Evolutionary conservation across 2,113 vertebrate species (phyloP).

Genomic region (Crotalus tigris): DNA sequence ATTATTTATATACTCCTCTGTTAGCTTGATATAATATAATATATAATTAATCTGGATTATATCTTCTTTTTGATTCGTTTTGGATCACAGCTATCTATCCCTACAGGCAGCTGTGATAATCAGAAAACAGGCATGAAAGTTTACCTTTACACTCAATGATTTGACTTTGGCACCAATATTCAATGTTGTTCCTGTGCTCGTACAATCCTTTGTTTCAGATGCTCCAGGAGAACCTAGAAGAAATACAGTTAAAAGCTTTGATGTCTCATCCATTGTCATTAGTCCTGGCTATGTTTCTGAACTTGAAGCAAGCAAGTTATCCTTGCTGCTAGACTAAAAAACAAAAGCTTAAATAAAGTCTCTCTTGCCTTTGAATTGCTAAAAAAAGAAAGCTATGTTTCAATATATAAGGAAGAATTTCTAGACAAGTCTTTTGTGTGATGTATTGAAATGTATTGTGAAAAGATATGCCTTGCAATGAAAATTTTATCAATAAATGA

Average conservation of each 20-base stretch:
- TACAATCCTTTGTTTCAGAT: background rate
- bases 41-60: background rate
- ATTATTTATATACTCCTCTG: background rate
- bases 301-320: background rate
- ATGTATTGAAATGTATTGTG: background rate
- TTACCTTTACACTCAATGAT: background rate
- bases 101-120: background rate
- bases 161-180: background rate
- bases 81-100: background rate
- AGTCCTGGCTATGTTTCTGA: background rate
- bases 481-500: background rate
- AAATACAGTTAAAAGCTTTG: background rate
- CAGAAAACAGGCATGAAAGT: background rate
- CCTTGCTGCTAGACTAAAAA: background rate
- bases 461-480: background rate
- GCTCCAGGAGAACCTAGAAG: background rate
- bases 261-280: background rate
- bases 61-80: background rate
- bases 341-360: slow-evolving; percentile 1
- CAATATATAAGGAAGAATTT: background rate
- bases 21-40: background rate
- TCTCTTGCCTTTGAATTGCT: background rate
- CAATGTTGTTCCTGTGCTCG: background rate
- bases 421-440: background rate
- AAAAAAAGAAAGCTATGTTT: background rate